A percentile compares a stretch with the other conserved stretches of the same genome.
phyloP scores from a whole-genome alignment of 1,140 invertebrate species.

The Bombus turneri region DNA sequence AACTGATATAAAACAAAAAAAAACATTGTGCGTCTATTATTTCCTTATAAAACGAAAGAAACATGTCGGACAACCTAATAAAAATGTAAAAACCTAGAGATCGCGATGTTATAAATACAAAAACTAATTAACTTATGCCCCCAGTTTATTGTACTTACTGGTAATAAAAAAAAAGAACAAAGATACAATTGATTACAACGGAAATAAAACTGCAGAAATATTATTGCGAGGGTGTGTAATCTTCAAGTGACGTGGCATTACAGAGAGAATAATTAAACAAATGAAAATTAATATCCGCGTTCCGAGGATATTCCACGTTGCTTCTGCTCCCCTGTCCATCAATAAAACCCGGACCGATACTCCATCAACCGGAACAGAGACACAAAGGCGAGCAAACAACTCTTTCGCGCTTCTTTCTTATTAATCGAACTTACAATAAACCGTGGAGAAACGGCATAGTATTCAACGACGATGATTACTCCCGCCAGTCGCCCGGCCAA shows the following conservation, averaged over 20 bases:
- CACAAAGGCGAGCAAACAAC: conserved; percentile 19
- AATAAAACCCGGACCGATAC: not conserved
- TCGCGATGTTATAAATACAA: no score
- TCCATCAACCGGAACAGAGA: not conserved
- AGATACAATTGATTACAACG: no score
- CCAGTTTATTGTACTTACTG: no score
- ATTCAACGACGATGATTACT: conserved; percentile 43
- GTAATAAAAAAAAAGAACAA: no score
- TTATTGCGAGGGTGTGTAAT: not conserved
- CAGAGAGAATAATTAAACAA: conserved; percentile 12
- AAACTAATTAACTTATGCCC: no score
- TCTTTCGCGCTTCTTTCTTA: conserved; percentile 24
- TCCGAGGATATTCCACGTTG: not conserved
- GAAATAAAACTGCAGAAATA: no score
- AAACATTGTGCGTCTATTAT: no score
- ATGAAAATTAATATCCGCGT: conserved; percentile 17
- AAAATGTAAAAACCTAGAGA: no score
- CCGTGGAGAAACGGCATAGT: conserved; percentile 14
- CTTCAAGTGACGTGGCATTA: not conserved
- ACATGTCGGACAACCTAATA: no score
- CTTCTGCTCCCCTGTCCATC: not conserved
- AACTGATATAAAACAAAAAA: no score
- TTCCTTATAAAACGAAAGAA: no score
- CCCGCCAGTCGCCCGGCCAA: not conserved
- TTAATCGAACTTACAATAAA: conserved; percentile 33